Evolutionary conservation across 2,797 vertebrate species (phyloP), one percentile per base, ranked within the genome.

Genomic region (Balearica regulorum): DNA sequence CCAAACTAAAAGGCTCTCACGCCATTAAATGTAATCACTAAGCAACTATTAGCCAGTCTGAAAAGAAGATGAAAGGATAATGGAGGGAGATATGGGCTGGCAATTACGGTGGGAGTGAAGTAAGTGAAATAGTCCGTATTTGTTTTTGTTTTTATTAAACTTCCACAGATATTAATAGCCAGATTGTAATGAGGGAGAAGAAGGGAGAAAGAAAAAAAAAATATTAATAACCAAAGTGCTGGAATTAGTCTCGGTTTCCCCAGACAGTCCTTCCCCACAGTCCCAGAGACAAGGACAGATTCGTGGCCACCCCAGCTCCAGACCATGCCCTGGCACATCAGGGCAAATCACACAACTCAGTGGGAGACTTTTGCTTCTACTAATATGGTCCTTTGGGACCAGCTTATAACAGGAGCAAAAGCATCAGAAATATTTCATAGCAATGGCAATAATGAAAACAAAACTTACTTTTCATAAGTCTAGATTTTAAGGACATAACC

Each of bases 21-120:
- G 5, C 91, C 93, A 96, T 87, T 90, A 95, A 93, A 93, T 85
- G 70, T 79, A 93, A 96, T 95, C 76, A 78, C 87, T 62, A 73
- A 43, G 76, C 37, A 66, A 78, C 64, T 95, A 92, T 91, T 88
- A 95, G 79, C 39, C 37, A 60, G 80, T 57, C 51, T 87, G 83
- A 95, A 86, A 51, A 79, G 64, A 93, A 96, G 95, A 97, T 90
- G 95, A 97, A 96, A 76, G 87, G 93, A 91, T 97, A 97, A 97
- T 89, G 72, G 80, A 94, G 37, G 54, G 69, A 84, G 73, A 77
- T 77, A 84, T 2, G 9, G 70, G 55, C 54, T 92, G 65, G 57
- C 89, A 93, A 39, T 86, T 83, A 65, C 24, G 71, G 31, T 39
- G 83, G 26, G 88, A 94, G 44, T 39, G 26, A 95, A 90, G 57